A percentile compares a stretch with the other conserved stretches of the same genome.
Conservation (phyloP, 2,113 vertebrate genomes). For the Saimiri boliviensis region DNA sequence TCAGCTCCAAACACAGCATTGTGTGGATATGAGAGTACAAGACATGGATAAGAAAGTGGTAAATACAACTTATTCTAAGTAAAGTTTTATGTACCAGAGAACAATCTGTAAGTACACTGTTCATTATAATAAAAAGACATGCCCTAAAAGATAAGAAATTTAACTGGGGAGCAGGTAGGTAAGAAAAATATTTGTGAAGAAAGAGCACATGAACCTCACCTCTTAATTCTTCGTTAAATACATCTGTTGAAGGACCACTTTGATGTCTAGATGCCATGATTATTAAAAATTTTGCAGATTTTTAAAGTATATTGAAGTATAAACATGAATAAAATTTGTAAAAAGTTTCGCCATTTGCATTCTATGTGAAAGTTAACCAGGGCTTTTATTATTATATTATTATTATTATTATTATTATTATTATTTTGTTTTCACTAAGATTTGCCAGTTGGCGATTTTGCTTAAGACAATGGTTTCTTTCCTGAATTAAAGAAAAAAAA, state of each 20-base stretch:
- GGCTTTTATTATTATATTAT: not conserved
- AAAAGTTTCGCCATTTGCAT: not conserved
- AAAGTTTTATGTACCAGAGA: not conserved
- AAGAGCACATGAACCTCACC: too few relatives aligned
- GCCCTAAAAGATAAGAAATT: not conserved
- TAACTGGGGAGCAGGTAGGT: not conserved
- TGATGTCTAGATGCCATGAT: conserved; percentile 34
- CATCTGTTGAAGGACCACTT: not conserved
- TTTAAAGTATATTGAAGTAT: conserved; percentile 44
- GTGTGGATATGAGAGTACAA: not conserved
- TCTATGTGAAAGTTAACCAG: not conserved
- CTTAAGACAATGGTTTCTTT: conserved; percentile 39
- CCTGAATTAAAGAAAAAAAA: not conserved
- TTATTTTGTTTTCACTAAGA: conserved; percentile 6
- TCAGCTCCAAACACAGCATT: not conserved
- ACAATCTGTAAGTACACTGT: not conserved
- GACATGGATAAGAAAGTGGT: not conserved
- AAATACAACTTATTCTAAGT: not conserved
- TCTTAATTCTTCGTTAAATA: not conserved
- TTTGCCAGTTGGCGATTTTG: conserved; percentile 25
- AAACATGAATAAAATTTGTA: not conserved
- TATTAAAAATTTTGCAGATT: not conserved
- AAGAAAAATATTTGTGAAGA: not conserved
- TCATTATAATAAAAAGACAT: not conserved
- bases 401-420: not conserved